phyloP scores from a whole-genome alignment of 2,888 invertebrate species.

The Conistra vaccinii region DNA sequence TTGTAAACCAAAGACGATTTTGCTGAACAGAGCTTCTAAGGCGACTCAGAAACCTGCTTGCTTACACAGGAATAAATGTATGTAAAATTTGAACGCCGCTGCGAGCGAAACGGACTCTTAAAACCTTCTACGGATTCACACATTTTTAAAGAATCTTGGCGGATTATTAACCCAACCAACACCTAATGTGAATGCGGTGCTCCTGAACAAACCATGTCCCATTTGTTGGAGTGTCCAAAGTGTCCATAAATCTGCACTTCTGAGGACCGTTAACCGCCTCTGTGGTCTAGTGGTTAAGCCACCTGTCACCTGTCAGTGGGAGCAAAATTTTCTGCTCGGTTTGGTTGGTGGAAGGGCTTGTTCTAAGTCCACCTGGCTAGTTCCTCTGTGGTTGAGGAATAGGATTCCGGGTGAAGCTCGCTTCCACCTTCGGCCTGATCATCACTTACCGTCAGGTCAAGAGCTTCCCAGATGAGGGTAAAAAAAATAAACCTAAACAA shows the following conservation, averaged over 20 bases:
- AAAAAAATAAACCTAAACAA: no score
- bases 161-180: neutral
- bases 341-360: no score
- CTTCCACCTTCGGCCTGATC: no score
- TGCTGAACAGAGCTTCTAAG: constrained; percentile 26
- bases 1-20: constrained; percentile 35
- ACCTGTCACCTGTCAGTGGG: no score
- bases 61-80: constrained; percentile 48
- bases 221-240: neutral
- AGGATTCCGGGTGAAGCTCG: no score
- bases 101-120: constrained; percentile 9
- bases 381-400: no score
- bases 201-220: neutral
- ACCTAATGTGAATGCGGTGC: neutral
- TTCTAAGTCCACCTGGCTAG: no score
- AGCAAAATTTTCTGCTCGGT: no score
- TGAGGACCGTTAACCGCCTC: no score
- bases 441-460: no score
- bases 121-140: constrained; percentile 7
- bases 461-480: no score
- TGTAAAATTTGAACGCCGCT: constrained; percentile 35
- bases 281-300: no score
- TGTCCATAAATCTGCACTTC: neutral
- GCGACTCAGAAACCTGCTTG: constrained; percentile 20
- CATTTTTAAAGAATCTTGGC: neutral